A percentile compares a stretch with the other conserved stretches of the same genome.
phyloP scores from a whole-genome alignment of 2,888 invertebrate species.

The Gymnosoma rotundatum region DNA sequence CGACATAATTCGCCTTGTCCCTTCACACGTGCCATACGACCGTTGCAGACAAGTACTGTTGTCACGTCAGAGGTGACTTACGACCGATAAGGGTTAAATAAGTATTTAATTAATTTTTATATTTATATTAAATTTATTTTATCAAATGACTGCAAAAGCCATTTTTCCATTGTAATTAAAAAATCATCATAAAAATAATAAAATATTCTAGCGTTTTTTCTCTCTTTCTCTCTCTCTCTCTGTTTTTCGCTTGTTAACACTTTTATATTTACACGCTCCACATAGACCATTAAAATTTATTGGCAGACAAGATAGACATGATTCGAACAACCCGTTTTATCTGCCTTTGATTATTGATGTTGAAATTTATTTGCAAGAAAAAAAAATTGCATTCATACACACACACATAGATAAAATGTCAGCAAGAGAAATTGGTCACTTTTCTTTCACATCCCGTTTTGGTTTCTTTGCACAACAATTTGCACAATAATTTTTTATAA shows the following conservation, averaged over 20 bases:
- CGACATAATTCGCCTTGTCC: too few relatives aligned
- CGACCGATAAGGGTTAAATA: too few relatives aligned
- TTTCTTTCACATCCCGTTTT: constrained; percentile 36
- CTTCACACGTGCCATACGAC: too few relatives aligned
- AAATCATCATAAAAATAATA: constrained; percentile 11
- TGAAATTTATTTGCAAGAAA: constrained; percentile 57
- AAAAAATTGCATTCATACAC: neutral
- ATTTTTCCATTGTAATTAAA: constrained; percentile 44
- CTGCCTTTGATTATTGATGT: constrained; percentile 64
- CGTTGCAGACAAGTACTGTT: too few relatives aligned
- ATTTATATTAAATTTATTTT: constrained; percentile 15
- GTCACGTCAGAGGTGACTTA: too few relatives aligned
- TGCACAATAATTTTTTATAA: constrained; percentile 39
- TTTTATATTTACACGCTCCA: neutral
- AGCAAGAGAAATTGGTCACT: constrained; percentile 38
- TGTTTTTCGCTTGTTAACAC: neutral
- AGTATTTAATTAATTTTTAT: constrained; percentile 13
- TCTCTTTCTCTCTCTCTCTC: too few relatives aligned
- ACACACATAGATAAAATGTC: neutral
- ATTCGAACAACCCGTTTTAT: constrained; percentile 19
- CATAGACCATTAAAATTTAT: constrained; percentile 48
- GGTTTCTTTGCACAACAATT: constrained; percentile 40
- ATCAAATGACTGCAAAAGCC: constrained; percentile 20
- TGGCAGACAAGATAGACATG: constrained; percentile 51
- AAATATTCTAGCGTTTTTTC: constrained; percentile 13